Percentiles rank a stretch among this genome's conserved stretches.
These are phyloP conservation scores for Eurytoma adleriae DNA, from an alignment of 2,888 invertebrate species.

Conservation along the genomic window DNA sequence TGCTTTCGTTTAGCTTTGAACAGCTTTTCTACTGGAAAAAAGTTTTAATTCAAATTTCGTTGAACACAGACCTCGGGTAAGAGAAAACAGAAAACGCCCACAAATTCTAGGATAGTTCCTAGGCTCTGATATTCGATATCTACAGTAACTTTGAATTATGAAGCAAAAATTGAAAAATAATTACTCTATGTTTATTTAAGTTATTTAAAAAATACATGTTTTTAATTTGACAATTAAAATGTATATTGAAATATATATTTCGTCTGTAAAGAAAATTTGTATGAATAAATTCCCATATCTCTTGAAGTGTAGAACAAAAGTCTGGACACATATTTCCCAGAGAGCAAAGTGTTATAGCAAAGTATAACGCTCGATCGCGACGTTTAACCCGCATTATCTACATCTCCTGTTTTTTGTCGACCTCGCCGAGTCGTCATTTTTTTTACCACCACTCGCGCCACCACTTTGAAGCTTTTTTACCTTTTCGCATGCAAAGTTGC, in stretches of 20 bases:
- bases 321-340: too few relatives aligned
- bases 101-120: conserved; percentile 8
- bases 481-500: background rate
- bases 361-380: conserved; percentile 2
- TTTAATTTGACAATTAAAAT: too few relatives aligned
- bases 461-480: conserved; percentile 21
- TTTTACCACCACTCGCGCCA: background rate
- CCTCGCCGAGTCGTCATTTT: background rate
- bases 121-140: background rate
- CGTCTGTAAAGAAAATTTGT: too few relatives aligned
- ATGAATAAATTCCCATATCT: too few relatives aligned
- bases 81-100: conserved; percentile 8
- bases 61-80: background rate
- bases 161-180: background rate
- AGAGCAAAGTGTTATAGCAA: too few relatives aligned
- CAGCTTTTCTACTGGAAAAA: conserved; percentile 32
- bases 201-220: too few relatives aligned
- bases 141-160: too few relatives aligned
- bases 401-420: background rate
- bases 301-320: too few relatives aligned
- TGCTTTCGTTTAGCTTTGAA: conserved; percentile 34
- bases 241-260: background rate
- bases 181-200: background rate
- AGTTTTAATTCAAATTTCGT: conserved; percentile 46
- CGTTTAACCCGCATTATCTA: conserved; percentile 1